Conservation (phyloP, 2,888 invertebrate species). For the Andrena camellia region DNA sequence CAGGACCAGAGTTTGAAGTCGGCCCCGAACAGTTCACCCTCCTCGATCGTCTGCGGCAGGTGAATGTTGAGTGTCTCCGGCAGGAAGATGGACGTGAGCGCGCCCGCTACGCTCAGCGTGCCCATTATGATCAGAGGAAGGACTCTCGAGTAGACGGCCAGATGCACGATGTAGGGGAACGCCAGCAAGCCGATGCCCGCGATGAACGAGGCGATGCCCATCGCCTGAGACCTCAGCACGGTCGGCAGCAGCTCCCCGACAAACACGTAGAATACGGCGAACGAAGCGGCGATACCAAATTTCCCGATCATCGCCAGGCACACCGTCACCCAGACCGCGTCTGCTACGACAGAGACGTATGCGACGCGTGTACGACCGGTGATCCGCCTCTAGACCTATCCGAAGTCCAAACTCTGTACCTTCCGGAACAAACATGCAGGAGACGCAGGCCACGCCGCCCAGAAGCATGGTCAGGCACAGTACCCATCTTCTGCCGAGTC, state of each 20-base stretch:
- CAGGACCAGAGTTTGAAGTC: slow-evolving; percentile 87
- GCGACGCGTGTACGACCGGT: neutral
- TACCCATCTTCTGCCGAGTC: slow-evolving; percentile 89
- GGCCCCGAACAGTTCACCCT: slow-evolving; percentile 88
- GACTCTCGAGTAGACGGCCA: slow-evolving; percentile 87
- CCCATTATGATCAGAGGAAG: slow-evolving; percentile 88
- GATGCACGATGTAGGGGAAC: slow-evolving; percentile 88
- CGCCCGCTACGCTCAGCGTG: slow-evolving; percentile 87
- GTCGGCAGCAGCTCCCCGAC: slow-evolving; percentile 90
- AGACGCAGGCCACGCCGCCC: slow-evolving; percentile 89
- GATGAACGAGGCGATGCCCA: slow-evolving; percentile 89
- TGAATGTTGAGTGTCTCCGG: slow-evolving; percentile 89
- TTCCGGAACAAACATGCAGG: slow-evolving; percentile 89
- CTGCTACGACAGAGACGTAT: slow-evolving; percentile 82
- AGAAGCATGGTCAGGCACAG: slow-evolving; percentile 88
- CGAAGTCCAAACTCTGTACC: slow-evolving; percentile 82
- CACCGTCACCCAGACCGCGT: slow-evolving; percentile 88
- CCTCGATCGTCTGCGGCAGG: slow-evolving; percentile 88
- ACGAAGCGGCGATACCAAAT: slow-evolving; percentile 89
- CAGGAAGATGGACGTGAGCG: slow-evolving; percentile 87
- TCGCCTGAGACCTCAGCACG: slow-evolving; percentile 88
- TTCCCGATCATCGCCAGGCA: slow-evolving; percentile 89
- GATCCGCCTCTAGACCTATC: neutral
- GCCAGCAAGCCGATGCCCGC: slow-evolving; percentile 88
- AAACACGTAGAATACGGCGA: slow-evolving; percentile 90